Evolutionary conservation across 2,888 invertebrate genomes (phyloP).

Genomic region (Fragum sueziense): DNA sequence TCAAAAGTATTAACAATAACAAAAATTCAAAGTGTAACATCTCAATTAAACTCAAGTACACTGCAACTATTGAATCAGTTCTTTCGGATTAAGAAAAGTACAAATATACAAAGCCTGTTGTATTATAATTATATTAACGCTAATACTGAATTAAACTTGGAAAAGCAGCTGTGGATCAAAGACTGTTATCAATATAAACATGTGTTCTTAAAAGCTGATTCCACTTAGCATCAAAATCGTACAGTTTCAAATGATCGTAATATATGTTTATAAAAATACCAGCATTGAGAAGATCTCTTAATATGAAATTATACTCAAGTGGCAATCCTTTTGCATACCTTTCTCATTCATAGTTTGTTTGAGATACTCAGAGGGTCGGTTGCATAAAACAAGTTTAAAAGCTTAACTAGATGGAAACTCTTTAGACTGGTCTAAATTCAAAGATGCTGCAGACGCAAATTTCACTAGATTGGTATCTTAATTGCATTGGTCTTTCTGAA

Average conservation of each 20-base stretch:
- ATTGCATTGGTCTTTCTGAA: neutral
- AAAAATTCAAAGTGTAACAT: neutral
- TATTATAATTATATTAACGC: neutral
- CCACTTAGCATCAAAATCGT: conserved; percentile 10
- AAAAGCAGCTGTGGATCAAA: conserved; percentile 1
- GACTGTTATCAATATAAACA: neutral
- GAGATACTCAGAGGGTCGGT: too few relatives aligned
- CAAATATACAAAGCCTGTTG: neutral
- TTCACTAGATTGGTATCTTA: neutral
- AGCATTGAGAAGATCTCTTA: conserved; percentile 1
- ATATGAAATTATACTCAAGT: conserved; percentile 8
- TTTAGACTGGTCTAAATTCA: too few relatives aligned
- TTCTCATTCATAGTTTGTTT: too few relatives aligned
- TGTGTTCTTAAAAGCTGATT: conserved; percentile 7
- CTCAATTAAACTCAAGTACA: neutral
- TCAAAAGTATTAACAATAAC: too few relatives aligned
- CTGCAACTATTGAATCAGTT: neutral
- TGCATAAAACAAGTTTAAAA: too few relatives aligned
- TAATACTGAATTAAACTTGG: neutral
- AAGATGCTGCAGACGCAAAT: too few relatives aligned
- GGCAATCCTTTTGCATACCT: neutral
- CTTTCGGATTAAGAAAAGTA: neutral
- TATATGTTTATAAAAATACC: conserved; percentile 10
- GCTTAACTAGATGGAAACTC: too few relatives aligned
- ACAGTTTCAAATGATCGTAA: conserved; percentile 10